phyloP scores from a whole-genome alignment of 2,888 invertebrate genomes.

The Amblyjoppa proteus region DNA sequence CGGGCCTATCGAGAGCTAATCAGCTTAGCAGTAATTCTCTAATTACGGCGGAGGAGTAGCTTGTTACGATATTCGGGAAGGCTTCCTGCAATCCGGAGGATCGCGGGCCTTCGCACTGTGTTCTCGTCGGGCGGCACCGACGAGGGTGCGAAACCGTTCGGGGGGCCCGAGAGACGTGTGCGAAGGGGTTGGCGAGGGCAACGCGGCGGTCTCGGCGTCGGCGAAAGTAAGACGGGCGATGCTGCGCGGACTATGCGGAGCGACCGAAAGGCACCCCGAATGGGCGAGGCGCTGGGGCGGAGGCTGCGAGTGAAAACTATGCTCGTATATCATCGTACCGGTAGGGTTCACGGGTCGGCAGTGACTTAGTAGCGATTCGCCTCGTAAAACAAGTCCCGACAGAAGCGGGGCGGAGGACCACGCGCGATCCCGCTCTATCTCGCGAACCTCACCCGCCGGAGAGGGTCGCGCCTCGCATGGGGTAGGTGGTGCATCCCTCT shows the following conservation, averaged over 20 bases:
- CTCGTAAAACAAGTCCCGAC: constrained; percentile 75
- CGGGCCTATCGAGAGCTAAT: constrained; percentile 48
- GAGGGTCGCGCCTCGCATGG: constrained; percentile 18
- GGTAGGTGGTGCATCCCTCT: neutral
- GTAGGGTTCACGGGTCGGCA: constrained; percentile 76
- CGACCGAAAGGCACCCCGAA: neutral
- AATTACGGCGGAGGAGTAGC: constrained; percentile 41
- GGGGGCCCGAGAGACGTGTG: constrained; percentile 12
- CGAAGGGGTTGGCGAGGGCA: constrained; percentile 43
- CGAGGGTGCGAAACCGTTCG: constrained; percentile 36
- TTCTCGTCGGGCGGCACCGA: constrained; percentile 18
- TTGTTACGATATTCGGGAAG: constrained; percentile 19
- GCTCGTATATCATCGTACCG: constrained; percentile 77
- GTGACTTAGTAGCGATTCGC: constrained; percentile 78
- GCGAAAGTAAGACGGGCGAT: constrained; percentile 48
- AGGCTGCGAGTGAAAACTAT: constrained; percentile 76
- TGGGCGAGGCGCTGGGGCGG: constrained; percentile 35
- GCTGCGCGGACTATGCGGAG: constrained; percentile 7
- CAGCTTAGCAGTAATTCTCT: constrained; percentile 59
- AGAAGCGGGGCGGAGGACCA: constrained; percentile 55
- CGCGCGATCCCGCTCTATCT: constrained; percentile 28
- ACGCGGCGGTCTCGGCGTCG: constrained; percentile 26
- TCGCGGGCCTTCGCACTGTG: neutral
- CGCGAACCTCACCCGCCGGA: constrained; percentile 3
- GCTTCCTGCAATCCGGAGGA: constrained; percentile 16